Conservation (phyloP, 2,113 vertebrate genomes). For the Onychostoma macrolepis region DNA sequence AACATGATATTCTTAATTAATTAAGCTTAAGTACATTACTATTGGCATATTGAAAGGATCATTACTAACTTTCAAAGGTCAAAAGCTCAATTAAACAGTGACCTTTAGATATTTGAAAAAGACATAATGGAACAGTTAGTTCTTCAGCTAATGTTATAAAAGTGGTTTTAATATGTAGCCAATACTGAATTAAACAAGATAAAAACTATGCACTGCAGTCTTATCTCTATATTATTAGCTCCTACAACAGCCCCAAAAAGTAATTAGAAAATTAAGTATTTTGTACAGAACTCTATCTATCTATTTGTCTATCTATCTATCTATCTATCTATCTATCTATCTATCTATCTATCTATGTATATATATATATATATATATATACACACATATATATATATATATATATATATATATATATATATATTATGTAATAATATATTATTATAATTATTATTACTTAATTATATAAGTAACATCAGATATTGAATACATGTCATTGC, state of each 20-base stretch:
- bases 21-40: background rate
- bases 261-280: too few relatives aligned
- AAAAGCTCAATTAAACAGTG: slow-evolving; percentile 13
- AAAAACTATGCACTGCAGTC: background rate
- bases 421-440: too few relatives aligned
- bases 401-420: too few relatives aligned
- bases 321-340: too few relatives aligned
- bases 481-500: too few relatives aligned
- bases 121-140: slow-evolving; percentile 2
- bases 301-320: too few relatives aligned
- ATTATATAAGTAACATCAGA: too few relatives aligned
- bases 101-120: background rate
- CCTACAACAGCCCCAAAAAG: background rate
- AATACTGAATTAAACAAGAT: background rate
- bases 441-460: too few relatives aligned
- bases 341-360: too few relatives aligned
- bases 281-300: too few relatives aligned
- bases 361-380: too few relatives aligned
- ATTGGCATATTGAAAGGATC: background rate
- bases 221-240: background rate
- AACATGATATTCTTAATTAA: background rate
- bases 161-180: background rate
- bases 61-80: background rate
- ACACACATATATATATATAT: too few relatives aligned
- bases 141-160: background rate